Evolutionary conservation across 1,140 invertebrate species (phyloP), one percentile per base, ranked within the genome.

Genomic region (Antheraea pernyi): DNA sequence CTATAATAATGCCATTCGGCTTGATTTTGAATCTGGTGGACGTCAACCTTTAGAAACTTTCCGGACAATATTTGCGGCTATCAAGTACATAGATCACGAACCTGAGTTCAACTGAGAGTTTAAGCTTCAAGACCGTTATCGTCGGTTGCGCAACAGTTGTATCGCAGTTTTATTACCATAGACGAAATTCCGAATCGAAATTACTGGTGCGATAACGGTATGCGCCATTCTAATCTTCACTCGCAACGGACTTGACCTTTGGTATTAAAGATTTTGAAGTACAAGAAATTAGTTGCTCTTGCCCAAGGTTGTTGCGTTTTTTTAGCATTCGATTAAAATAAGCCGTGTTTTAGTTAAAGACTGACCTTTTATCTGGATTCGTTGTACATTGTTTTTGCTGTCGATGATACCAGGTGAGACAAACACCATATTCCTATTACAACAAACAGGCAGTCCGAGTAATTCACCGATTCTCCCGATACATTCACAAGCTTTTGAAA

Each of bases 101-200:
- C 6, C 9, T 53, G 46, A 53, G 16, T 53, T 53, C 6, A 6
- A 53, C 16, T 53, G 46, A 6, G 46, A 53, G 6, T 53, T 13
- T 53, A 53, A 13, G 46, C 46, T 53, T 53, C 46, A 53, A 53
- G 46, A 53, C 46, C 46, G 16, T 53, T 53, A 53, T 53, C 46
- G 13, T 53, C 46, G 5, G 16, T 53, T 6, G 6, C 46, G 46
- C 46, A 53, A 53, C 0, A 16, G 5, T 16, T 16, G 16, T 16
- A 53, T 53, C 46, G 16, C 16, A 53, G 5, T 53, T 53, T 53
- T 53, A 53, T 53, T 53, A 53, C 46, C 46, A 16, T 53, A 53
- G 11, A 53, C 11, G 16, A 53, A 53, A 53, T 53, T 53, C 46
- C 46, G 16, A 13, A 53, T 6, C 13, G 46, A 53, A 53, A 53